These are phyloP conservation scores for Helleia helle DNA, from an alignment of 2,888 invertebrate genomes.

Conservation along the genomic window DNA sequence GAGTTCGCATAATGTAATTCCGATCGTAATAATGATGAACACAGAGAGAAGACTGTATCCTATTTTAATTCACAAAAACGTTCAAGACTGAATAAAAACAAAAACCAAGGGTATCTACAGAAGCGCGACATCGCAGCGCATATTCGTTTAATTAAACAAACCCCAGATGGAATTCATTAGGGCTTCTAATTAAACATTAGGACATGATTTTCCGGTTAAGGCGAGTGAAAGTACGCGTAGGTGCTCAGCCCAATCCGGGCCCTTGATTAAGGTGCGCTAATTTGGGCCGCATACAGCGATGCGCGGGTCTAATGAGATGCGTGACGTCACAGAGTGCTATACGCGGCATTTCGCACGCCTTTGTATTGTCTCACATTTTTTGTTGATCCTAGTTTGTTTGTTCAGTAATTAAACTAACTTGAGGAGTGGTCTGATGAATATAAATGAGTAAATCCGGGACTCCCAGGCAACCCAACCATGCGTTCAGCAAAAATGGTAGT, in stretches of 20 bases:
- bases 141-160: conserved; percentile 41
- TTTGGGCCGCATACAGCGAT: conserved; percentile 20
- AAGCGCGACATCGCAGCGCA: not conserved
- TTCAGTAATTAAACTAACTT: too few relatives aligned
- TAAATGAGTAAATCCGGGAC: too few relatives aligned
- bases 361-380: not conserved
- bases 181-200: conserved; percentile 53
- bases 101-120: too few relatives aligned
- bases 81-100: too few relatives aligned
- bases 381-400: too few relatives aligned
- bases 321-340: conserved; percentile 8
- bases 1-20: too few relatives aligned
- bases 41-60: too few relatives aligned
- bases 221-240: conserved; percentile 44
- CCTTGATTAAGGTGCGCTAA: conserved; percentile 39
- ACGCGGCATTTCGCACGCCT: not conserved
- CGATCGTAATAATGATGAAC: too few relatives aligned
- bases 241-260: conserved; percentile 29
- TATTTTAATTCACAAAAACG: too few relatives aligned
- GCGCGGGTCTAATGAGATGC: conserved; percentile 15
- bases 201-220: conserved; percentile 55
- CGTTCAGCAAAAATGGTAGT: too few relatives aligned
- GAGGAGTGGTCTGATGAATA: too few relatives aligned
- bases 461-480: too few relatives aligned
- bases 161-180: conserved; percentile 60